A percentile compares a stretch with the other conserved stretches of the same genome.
Evolutionary conservation across 2,888 invertebrate species (phyloP).

Genomic region (Cordilura impudica): DNA sequence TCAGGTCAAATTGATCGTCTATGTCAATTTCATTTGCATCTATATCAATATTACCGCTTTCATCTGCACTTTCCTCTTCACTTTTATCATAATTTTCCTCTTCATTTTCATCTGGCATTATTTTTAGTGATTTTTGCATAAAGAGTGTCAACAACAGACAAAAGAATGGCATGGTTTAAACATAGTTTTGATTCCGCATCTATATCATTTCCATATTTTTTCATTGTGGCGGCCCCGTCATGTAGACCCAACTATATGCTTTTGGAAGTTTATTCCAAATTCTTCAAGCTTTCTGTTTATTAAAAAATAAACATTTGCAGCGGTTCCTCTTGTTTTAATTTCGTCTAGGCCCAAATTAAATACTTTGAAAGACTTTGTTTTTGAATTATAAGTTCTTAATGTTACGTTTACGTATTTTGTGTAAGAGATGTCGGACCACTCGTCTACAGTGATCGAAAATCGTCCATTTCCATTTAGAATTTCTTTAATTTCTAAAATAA

Average conservation of each 20-base stretch:
- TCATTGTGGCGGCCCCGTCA: too few relatives aligned
- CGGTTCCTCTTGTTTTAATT: not conserved
- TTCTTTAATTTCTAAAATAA: not conserved
- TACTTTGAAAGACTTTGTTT: not conserved
- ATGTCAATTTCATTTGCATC: not conserved
- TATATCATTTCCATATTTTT: too few relatives aligned
- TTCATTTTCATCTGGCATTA: not conserved
- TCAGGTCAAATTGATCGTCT: not conserved
- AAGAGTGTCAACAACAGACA: not conserved
- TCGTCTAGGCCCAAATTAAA: not conserved
- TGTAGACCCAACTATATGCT: constrained; percentile 5
- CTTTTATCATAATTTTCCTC: not conserved
- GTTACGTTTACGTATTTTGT: constrained; percentile 1
- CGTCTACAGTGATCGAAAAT: constrained; percentile 2
- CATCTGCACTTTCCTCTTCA: not conserved
- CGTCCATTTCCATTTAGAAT: not conserved
- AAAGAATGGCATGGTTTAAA: not conserved
- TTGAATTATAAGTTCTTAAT: not conserved
- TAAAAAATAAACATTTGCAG: constrained; percentile 7
- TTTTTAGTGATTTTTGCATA: not conserved
- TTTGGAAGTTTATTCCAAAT: not conserved
- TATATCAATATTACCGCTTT: not conserved
- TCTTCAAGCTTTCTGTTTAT: too few relatives aligned
- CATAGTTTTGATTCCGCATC: not conserved
- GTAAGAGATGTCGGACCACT: not conserved